Base-by-base conservation (phyloP, 2,888 invertebrate genomes). In the Eurytoma californica region DNA sequence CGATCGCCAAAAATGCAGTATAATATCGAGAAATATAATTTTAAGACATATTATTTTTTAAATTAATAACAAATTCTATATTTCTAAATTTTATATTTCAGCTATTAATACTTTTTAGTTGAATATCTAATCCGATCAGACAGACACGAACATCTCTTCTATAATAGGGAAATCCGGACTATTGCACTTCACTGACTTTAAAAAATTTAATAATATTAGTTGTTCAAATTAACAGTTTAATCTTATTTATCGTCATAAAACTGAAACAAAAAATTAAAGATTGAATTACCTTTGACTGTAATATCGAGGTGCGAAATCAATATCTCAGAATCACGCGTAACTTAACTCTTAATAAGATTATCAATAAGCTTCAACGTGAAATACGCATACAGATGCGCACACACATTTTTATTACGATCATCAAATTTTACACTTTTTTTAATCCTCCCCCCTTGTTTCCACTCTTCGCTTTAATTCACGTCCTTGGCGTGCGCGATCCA, bases 381-480 rank as follows among this genome's bases (percentile, higher is more conserved):
- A 28, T 24, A 3, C 14, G 28, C 58, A 24, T 28, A 13, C 51
- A 51, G 51, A 51, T 16, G 51, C 51, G 16, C 53, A 0, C 4
- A n/a, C 49, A 63, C 30, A 61, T 49, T 49, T 18, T 20, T 65
- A 13, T 28, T n/a, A 14, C 39, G 61, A 63, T 63, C 39, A 63
- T 63, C 39, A n/a, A 39, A 39, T 39, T 63, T n/a, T 14, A 28
- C 16, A 63, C 61, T 14, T 30, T 14, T 30, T 16, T 63, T 30
- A 63, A n/a, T 39, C 30, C n/a, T 39, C 30, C 30, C 9, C n/a
- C 14, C 3, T 16, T 39, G n/a, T 57, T 68, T 68, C 1, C 13
- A 9, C 14, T 16, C 3, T 13, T 30, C 61, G 39, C 20, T 20
- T 72, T 55, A 73, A 73, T 73, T 20, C 55, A 39, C 16, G 65